Evolutionary conservation across 2,113 vertebrate genomes (phyloP), one percentile per base, ranked within the genome.

Genomic region (Ophthalmolycus amberensis): DNA sequence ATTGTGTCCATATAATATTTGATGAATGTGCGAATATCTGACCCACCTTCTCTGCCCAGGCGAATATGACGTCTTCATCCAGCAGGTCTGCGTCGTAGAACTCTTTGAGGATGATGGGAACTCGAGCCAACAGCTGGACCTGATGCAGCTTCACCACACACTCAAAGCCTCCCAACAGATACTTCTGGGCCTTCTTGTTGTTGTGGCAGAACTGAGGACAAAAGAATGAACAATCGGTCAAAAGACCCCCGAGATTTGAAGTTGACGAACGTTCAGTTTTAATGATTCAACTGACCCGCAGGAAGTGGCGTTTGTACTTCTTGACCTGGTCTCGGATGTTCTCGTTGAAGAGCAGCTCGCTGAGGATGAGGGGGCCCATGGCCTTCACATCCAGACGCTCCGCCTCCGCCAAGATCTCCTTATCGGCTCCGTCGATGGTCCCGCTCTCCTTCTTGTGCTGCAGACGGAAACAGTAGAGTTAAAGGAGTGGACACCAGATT

Each of bases 111-210:
- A 99, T 97, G 90, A 98, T 94, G 18, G 98, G 96, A 44, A 99
- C 98, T 62, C 96, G 97, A 5, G 96, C 89, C 91, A 99, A 92
- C 83, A 99, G 96, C 93, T 98, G 97, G 72, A 96, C 87, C 89
- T 98, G 96, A 93, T 99, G 97, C 93, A 99, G 96, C 81, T 96
- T 97, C 75, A 99, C 97, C 64, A 99, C 95, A 88, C 98, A 99
- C 94, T 99, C 98, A 9, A 99, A 96, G 2, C 98, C 98, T 68
- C 98, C 97, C 85, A 99, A 89, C 72, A 99, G 96, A 85, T 99
- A 99, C 89, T 97, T 96, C 86, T 99, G 98, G 87, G 98, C 98
- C 80, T 98, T 99, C 91, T 99, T 99, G 92, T 99, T 99, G 92
- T 98, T 98, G 94, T 98, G 96, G 93, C 98, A 99, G 93, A 99